phyloP scores from a whole-genome alignment of 2,113 vertebrate genomes.

The Phoxinus phoxinus region DNA sequence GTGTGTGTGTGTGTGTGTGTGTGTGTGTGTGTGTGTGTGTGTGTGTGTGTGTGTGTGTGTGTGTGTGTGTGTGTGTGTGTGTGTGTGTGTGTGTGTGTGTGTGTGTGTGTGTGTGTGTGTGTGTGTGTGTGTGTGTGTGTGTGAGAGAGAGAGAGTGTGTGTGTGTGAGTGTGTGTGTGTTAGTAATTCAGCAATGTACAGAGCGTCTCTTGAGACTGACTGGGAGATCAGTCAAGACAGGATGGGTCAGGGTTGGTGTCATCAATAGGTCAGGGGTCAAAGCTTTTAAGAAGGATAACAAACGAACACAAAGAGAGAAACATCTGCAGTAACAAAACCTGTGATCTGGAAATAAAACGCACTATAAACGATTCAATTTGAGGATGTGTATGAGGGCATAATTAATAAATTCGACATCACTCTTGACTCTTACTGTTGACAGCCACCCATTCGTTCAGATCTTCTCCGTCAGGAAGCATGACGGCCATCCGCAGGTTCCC shows the following conservation, averaged over 20 bases:
- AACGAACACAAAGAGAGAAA: not conserved
- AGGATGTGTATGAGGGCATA: not conserved
- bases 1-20: not conserved
- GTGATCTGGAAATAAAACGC: no score
- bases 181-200: not conserved
- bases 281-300: not conserved
- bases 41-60: not conserved
- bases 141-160: no score
- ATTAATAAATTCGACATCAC: not conserved
- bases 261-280: slow-evolving; percentile 31
- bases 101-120: not conserved
- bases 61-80: not conserved
- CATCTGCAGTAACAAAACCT: not conserved
- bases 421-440: slow-evolving; percentile 87
- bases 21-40: not conserved
- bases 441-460: slow-evolving; percentile 95
- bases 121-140: not conserved
- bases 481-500: slow-evolving; percentile 93
- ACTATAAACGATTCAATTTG: not conserved
- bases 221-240: not conserved
- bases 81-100: not conserved
- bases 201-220: not conserved
- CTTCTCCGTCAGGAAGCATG: slow-evolving; percentile 93
- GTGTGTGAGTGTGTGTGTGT: not conserved
- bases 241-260: not conserved